A percentile compares a stretch with the other conserved stretches of the same genome.
Conservation (phyloP, 2,113 vertebrate species). For the Poeciliopsis prolifica region DNA sequence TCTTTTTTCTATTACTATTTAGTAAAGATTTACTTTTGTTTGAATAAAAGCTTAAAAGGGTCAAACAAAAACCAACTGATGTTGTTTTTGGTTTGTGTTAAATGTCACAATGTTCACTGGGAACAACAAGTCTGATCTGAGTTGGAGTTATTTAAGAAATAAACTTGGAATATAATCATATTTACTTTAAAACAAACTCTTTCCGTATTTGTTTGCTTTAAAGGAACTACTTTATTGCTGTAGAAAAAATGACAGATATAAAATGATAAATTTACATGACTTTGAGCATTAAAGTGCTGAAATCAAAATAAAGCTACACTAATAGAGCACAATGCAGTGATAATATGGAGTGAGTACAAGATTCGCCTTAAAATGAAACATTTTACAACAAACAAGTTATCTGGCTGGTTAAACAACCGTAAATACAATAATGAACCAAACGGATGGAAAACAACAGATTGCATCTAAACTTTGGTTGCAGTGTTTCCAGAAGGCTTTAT, state of each 20-base stretch:
- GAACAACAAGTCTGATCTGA: too few relatives aligned
- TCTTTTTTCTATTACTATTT: too few relatives aligned
- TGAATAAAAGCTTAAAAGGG: too few relatives aligned
- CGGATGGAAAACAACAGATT: neutral
- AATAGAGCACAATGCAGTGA: neutral
- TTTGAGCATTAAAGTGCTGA: constrained; percentile 34
- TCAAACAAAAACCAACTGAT: too few relatives aligned
- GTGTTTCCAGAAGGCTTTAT: constrained; percentile 50
- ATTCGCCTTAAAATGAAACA: neutral
- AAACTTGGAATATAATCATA: too few relatives aligned
- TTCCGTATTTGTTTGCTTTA: neutral
- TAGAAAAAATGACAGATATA: constrained; percentile 30
- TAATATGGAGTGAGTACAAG: constrained; percentile 16
- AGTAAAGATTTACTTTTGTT: too few relatives aligned
- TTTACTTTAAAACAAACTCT: neutral
- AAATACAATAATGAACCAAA: constrained; percentile 2
- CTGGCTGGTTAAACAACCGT: neutral
- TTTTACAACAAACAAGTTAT: constrained; percentile 13
- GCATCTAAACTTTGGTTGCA: neutral
- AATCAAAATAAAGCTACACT: neutral
- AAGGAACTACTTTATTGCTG: constrained; percentile 17
- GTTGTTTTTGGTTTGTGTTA: too few relatives aligned
- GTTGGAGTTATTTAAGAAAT: too few relatives aligned
- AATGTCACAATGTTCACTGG: too few relatives aligned
- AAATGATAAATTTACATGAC: neutral